Percentiles rank a stretch among this genome's conserved stretches.
phyloP scores from a whole-genome alignment of 2,888 invertebrate species.

The Odontothrips loti region DNA sequence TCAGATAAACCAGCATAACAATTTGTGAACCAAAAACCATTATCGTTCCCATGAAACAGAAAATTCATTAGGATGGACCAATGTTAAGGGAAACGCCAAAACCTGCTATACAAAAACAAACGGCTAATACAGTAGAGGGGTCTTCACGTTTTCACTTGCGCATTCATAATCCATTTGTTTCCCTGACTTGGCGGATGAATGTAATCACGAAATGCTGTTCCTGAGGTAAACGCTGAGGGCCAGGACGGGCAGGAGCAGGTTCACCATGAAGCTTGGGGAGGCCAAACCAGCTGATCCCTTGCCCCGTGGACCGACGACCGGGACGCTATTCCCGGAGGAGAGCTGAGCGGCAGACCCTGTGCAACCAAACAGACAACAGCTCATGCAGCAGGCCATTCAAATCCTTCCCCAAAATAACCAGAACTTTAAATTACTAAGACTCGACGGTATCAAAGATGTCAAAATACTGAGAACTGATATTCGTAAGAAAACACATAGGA shows the following conservation, averaged over 20 bases:
- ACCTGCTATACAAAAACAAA: no score
- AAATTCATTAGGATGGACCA: no score
- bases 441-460: not conserved
- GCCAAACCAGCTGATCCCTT: not conserved
- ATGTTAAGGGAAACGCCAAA: no score
- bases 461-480: not conserved
- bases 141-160: not conserved
- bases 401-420: not conserved
- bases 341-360: slow-evolving; percentile 7
- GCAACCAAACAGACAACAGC: not conserved
- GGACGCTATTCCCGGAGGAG: not conserved
- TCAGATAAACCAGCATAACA: not conserved
- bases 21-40: not conserved
- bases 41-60: not conserved
- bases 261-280: not conserved
- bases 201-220: not conserved
- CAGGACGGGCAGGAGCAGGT: slow-evolving; percentile 10
- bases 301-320: not conserved
- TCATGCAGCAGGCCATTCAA: slow-evolving; percentile 17
- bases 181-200: no score
- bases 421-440: not conserved
- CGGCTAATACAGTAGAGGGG: no score
- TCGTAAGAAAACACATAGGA: no score
- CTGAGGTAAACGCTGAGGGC: not conserved
- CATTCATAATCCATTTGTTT: not conserved